Base-by-base conservation (phyloP, 2,888 invertebrate species). In the Dryadula phaetusa region DNA sequence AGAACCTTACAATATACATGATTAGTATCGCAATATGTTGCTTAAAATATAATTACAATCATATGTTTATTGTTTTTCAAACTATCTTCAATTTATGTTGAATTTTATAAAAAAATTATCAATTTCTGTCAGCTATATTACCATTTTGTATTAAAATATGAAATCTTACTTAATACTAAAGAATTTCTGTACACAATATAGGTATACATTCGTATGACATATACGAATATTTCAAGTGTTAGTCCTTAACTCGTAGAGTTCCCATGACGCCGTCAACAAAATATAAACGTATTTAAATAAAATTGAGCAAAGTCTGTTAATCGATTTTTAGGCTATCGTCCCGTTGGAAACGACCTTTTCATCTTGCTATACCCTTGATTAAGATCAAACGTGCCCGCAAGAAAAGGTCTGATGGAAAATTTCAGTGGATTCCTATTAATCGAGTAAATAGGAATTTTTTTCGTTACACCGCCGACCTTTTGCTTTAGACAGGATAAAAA, bases 331-430 rank as follows among this genome's bases (percentile, higher is more conserved):
- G 52, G 52, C 32, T 32, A 32, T 3, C 52, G 52, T 52, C 28
- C 78, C 83, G n/a, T 73, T 77, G 77, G 74, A 70, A 75, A 74
- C 75, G 80, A 77, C 79, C 79, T 82, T 80, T 77, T 73, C 65
- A 76, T 77, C 79, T 56, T n/a, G 78, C 80, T 81, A 78, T 70
- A 70, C 67, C 75, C 75, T 70, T 72, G 77, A 76, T 79, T 80
- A 78, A 77, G 79, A 80, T 79, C 82, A 82, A 74, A 73, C 79
- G 76, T 73, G 74, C 42, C 54, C 44, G 52, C 32, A 54, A 52
- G 28, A 67, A 44, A 66, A 72, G 77, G 75, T 69, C 70, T 71
- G 75, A 71, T 77, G 84, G 82, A 84, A 85, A 85, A 81, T 80
- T 79, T 81, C 71, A 70, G 49, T 64, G 47, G 54, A 44, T 56